Evolutionary conservation across 2,888 invertebrate species (phyloP), one percentile per base, ranked within the genome.

Genomic region (Diarsia dahlii): DNA sequence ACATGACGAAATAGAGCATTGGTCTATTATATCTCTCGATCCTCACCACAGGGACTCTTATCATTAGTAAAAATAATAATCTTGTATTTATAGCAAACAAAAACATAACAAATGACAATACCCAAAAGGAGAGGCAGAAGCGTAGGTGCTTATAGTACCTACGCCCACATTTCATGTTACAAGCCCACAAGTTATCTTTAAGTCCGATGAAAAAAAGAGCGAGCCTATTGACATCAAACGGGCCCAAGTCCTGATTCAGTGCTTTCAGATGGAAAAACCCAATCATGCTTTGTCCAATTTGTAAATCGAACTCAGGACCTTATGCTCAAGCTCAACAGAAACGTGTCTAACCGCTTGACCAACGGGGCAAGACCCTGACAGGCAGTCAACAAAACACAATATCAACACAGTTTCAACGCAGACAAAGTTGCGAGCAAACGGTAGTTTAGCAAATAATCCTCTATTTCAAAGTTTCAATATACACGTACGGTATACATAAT

Each of bases 391-490:
- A 60, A 60, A 28, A 28, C n/a, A 28, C 28, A 28, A 23, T 18
- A 10, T 12, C 6, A 34, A 46, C 52, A 18, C 63, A 50, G 48
- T 60, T 18, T 18, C 9, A 28, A 60, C 45, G 23, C 45, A 46
- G 63, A 58, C 23, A 12, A 70, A 69, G 48, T 70, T 81, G 45
- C 58, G 12, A 18, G 45, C 54, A 76, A 80, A 68, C 56, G 12
- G 20, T 80, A 62, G 69, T 56, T 66, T 50, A 76, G 60, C 56
- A 66, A 66, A 81, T 77, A 72, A 82, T 69, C 54, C 50, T 63
- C n/a, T 46, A 78, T 63, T 73, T 81, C 78, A 70, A 82, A 74
- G 63, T 82, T 78, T 71, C 66, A 60, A 71, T 74, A 64, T 54
- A 60, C 46, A 68, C 77, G 58, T 28, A 82, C 66, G 28, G 54